Evolutionary conservation across 1,140 invertebrate genomes (phyloP), one percentile per base, ranked within the genome.

Genomic region (Melitaea cinxia): DNA sequence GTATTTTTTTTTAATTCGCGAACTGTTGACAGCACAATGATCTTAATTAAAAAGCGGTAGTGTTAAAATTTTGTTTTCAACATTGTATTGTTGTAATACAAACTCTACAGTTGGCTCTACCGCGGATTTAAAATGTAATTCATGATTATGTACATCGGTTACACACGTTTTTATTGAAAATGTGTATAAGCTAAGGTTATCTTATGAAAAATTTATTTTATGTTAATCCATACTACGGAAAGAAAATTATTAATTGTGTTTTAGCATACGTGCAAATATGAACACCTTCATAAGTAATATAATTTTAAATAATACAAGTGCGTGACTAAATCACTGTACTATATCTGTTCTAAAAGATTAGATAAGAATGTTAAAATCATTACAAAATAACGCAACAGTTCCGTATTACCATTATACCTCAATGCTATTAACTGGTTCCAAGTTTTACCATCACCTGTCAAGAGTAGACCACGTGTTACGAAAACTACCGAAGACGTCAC

Each of bases 391-490:
- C 19, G 37, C 15, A 17, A 23, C 19, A 12, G 42, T 56, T 56
- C 33, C n/a, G 54, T 35, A 9, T 14, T 56, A 14, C 35, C 23
- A 23, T 57, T 57, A 57, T 17, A 9, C 17, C 49, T 65, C 45
- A 65, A 60, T 66, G 64, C 15, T 50, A 60, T 35, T 47, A 47
- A 42, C 37, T 42, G 50, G 55, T 26, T 53, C 45, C 37, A 47
- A 30, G 57, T 63, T 73, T 58, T 49, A 54, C 26, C 74, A 71
- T 68, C 68, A 78, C 68, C 75, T 82, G 78, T 82, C 79, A 83
- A 77, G 56, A 21, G 7, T 12, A 28, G 42, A 73, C 70, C 84
- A 88, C 81, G 83, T 87, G 84, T 72, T 62, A 71, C 86, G 86
- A 70, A 78, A 70, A 80, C 58, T 21, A 24, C 71, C 84, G 82